A percentile compares a stretch with the other conserved stretches of the same genome.
Evolutionary conservation across 2,113 vertebrate genomes (phyloP).

Genomic region (Bostrychus sinensis): DNA sequence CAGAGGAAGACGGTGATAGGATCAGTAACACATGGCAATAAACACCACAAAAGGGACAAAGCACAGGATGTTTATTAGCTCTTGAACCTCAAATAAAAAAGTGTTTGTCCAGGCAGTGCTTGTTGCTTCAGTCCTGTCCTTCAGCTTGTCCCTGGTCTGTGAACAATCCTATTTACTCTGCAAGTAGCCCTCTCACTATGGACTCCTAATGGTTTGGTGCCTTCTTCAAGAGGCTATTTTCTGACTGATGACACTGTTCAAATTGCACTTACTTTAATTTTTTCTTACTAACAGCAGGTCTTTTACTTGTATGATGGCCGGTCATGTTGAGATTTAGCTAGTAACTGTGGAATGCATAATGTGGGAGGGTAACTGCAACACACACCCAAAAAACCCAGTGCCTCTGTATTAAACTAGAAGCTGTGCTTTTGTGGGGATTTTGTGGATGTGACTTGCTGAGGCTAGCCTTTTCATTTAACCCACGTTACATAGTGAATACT

Average conservation of each 20-base stretch:
- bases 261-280: not conserved
- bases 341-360: conserved; percentile 18
- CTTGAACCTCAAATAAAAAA: conserved; percentile 1
- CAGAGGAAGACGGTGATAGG: not conserved
- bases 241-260: not conserved
- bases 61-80: conserved; percentile 5
- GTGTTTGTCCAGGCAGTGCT: conserved; percentile 3
- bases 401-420: conserved; percentile 29
- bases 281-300: conserved; percentile 8
- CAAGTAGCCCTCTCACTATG: conserved; percentile 11
- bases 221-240: conserved; percentile 37
- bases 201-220: conserved; percentile 43
- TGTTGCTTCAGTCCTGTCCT: not conserved
- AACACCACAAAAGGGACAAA: not conserved
- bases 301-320: conserved; percentile 10
- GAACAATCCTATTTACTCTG: conserved; percentile 21
- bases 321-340: conserved; percentile 24
- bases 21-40: too few species aligned
- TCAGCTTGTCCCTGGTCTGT: conserved; percentile 19
- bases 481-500: conserved; percentile 3
- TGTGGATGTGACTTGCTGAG: conserved; percentile 27
- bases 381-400: conserved; percentile 37
- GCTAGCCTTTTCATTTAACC: conserved; percentile 15
- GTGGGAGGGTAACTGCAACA: conserved; percentile 26
- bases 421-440: conserved; percentile 12